phyloP scores from a whole-genome alignment of 2,797 vertebrate genomes.

The Galaxias olidus region DNA sequence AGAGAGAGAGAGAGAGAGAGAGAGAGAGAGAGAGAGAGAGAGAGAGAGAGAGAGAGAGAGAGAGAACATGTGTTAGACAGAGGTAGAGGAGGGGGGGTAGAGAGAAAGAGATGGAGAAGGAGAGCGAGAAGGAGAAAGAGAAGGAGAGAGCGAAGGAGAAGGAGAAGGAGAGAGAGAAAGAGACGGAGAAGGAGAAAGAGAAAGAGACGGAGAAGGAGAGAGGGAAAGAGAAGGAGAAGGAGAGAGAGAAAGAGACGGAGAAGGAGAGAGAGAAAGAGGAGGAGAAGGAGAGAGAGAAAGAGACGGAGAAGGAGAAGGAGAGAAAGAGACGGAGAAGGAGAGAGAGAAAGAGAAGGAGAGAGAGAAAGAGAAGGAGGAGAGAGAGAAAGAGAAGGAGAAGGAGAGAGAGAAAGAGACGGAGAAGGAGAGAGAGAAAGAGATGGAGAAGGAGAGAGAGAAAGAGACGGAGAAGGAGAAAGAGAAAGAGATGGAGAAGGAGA shows the following conservation, averaged over 20 bases:
- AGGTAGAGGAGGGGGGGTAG: too few species aligned
- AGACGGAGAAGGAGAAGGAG: too few species aligned
- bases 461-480: constrained; percentile 28
- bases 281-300: too few species aligned
- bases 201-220: background rate
- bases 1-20: background rate
- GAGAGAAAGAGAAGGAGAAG: constrained; percentile 26
- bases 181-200: constrained; percentile 25
- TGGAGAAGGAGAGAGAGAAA: constrained; percentile 28
- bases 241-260: too few species aligned
- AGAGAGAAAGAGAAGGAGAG: too few species aligned
- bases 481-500: constrained; percentile 34
- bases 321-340: constrained; percentile 15
- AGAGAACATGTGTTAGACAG: too few species aligned
- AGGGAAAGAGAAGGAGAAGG: too few species aligned
- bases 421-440: constrained; percentile 26
- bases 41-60: too few species aligned
- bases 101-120: background rate
- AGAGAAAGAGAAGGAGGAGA: constrained; percentile 25
- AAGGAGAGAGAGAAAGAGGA: constrained; percentile 23
- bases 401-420: too few species aligned
- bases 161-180: too few species aligned
- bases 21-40: too few species aligned
- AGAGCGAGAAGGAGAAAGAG: constrained; percentile 19
- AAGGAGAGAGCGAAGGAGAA: too few species aligned